Base-by-base conservation (phyloP, 2,888 invertebrate genomes). In the Dasypolia templi region DNA sequence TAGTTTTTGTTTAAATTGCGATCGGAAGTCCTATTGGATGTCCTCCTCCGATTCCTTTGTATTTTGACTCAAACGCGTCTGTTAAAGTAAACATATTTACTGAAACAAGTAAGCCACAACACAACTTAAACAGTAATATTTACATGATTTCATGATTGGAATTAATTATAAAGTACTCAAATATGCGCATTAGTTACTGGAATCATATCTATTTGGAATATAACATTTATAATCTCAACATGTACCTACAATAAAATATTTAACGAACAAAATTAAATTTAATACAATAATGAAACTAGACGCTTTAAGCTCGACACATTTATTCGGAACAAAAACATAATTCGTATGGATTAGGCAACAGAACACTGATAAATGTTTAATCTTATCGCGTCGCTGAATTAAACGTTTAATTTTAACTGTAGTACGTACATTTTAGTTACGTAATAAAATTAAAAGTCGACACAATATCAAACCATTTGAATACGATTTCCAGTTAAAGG, bases 311-410 rank as follows among this genome's bases (percentile, higher is more conserved):
- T 64, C 0, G 35, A 51, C 12, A 51, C 62, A 70, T 49, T 44
- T 35, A 77, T 82, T 76, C 46, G 5, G 12, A 53, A 62, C 70
- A 42, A 77, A 81, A 77, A 70, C 56, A 51, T 55, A 51, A 82
- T 71, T 66, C 63, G 46, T 70, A 55, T 35, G 22, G 46, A 70
- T 82, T 66, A 77, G 17, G 7, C 35, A 44, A n/a, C 26, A 42
- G 9, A n/a, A 46, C 58, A 53, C 14, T 70, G 61, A 62, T 82
- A 29, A 76, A 77, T 79, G 14, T 56, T 64, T 62, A 62, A 69
- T 65, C 17, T 26, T 26, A 29, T 35, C 3, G 26, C 35, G 35
- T 62, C n/a, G n/a, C 65, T 66, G 22, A 39, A 67, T n/a, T 49
- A 64, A 46, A 46, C 26, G 5, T 61, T 62, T 44, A 51, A 39